Base-by-base conservation (phyloP, 1,140 invertebrate species). In the Sinella curviseta region DNA sequence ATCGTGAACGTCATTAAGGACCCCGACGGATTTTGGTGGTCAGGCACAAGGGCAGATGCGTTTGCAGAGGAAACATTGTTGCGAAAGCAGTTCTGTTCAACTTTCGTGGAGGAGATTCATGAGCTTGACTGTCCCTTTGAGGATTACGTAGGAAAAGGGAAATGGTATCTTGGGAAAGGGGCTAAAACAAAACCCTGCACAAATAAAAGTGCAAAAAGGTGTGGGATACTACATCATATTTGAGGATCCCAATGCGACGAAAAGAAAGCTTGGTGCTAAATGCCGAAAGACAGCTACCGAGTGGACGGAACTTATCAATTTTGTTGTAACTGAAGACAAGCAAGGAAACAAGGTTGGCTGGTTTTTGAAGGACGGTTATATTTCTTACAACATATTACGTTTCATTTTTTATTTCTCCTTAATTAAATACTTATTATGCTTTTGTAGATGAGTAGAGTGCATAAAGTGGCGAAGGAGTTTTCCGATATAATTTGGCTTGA, bases 291-390 rank as follows among this genome's bases (percentile, higher is more conserved):
- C 78, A 67, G 82, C 78, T 1, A 76, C 80, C 4, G 77, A 83
- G 36, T 83, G 82, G 82, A 26, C 80, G 74, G 76, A 79, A 73
- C 77, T 78, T 0, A 78, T 83, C n/a, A 80, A 77, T 54, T 76
- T 33, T 54, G 74, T 76, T 1, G 8, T 75, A 26, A 0, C 1
- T 28, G 65, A 30, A 12, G 55, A 60, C n/a, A 14, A 14, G 55
- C 12, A 60, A 60, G 55, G 55, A 24, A 60, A 60, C n/a, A n/a
- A n/a, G n/a, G n/a, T n/a, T n/a, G n/a, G n/a, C n/a, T n/a, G n/a
- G n/a, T n/a, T n/a, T n/a, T n/a, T n/a, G n/a, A n/a, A n/a, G n/a
- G n/a, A n/a, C n/a, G n/a, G n/a, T n/a, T n/a, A n/a, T n/a, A n/a
- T n/a, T n/a, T n/a, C n/a, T n/a, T n/a, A n/a, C n/a, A n/a, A n/a